Conservation (phyloP, 2,888 invertebrate genomes). For the Psococerastis gibbosa region DNA sequence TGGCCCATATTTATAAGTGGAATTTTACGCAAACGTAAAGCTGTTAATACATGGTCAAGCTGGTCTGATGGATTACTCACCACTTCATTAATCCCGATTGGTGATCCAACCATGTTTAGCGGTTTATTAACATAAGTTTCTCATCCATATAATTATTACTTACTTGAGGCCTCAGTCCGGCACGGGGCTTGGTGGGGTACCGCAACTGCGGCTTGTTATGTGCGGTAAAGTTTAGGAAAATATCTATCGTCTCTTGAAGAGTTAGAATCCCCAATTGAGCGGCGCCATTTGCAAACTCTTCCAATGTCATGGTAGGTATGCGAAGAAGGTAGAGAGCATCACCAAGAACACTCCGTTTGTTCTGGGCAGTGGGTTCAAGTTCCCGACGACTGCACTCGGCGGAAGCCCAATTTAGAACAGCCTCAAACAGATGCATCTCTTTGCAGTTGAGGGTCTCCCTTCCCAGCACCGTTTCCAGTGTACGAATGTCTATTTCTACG, state of each 20-base stretch:
- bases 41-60: no score
- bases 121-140: no score
- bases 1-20: no score
- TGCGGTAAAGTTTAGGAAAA: conserved; percentile 89
- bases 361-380: conserved; percentile 54
- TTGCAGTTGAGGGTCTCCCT: conserved; percentile 90
- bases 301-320: conserved; percentile 84
- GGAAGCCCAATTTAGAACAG: conserved; percentile 81
- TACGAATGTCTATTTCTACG: conserved; percentile 85
- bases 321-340: conserved; percentile 71
- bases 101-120: no score
- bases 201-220: conserved; percentile 63
- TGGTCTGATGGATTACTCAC: no score
- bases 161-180: conserved; percentile 78
- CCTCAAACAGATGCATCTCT: conserved; percentile 78
- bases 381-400: conserved; percentile 76
- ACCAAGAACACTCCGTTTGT: conserved; percentile 55
- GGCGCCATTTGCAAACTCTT: conserved; percentile 87
- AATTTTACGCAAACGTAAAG: no score
- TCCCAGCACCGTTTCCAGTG: conserved; percentile 75
- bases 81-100: no score
- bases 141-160: no score
- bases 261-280: conserved; percentile 85
- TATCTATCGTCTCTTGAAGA: conserved; percentile 82
- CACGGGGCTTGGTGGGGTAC: conserved; percentile 64